phyloP scores from a whole-genome alignment of 1,140 invertebrate genomes.

The Cyclina sinensis region DNA sequence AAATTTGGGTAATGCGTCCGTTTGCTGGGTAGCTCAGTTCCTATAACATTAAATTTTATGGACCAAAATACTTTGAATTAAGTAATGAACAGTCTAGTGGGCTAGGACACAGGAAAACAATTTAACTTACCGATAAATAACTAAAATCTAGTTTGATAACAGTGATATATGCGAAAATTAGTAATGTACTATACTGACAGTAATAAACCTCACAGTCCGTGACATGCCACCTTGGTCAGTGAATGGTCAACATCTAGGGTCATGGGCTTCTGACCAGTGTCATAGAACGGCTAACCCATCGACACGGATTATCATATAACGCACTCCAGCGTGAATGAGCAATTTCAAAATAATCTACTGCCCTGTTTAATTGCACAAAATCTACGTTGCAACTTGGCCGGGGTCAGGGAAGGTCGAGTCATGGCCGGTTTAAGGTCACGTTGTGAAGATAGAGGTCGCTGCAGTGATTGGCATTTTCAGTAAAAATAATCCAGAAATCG shows the following conservation, averaged over 20 bases:
- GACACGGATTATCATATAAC: slow-evolving; percentile 21
- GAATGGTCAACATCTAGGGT: slow-evolving; percentile 35
- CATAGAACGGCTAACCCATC: slow-evolving; percentile 34
- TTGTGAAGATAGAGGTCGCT: slow-evolving; percentile 40
- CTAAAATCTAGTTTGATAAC: background rate
- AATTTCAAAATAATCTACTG: slow-evolving; percentile 69
- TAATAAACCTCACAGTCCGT: slow-evolving; percentile 16
- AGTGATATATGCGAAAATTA: background rate
- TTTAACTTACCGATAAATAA: too few relatives aligned
- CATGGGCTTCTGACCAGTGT: slow-evolving; percentile 52
- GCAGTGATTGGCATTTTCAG: slow-evolving; percentile 59
- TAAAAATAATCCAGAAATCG: slow-evolving; percentile 53
- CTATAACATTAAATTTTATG: too few relatives aligned
- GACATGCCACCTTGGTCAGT: slow-evolving; percentile 50
- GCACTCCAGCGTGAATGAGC: slow-evolving; percentile 53
- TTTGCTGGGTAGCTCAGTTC: too few relatives aligned
- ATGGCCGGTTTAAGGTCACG: slow-evolving; percentile 53
- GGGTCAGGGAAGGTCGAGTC: slow-evolving; percentile 58
- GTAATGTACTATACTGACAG: slow-evolving; percentile 16
- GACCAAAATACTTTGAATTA: too few relatives aligned
- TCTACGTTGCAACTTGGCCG: slow-evolving; percentile 28
- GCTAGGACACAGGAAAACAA: too few relatives aligned
- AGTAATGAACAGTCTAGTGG: too few relatives aligned
- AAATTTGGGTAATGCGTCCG: too few relatives aligned
- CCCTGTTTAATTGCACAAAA: slow-evolving; percentile 64